These are phyloP conservation scores for Tortrix viridana DNA, from an alignment of 2,888 invertebrate genomes.

Conservation along the genomic window DNA sequence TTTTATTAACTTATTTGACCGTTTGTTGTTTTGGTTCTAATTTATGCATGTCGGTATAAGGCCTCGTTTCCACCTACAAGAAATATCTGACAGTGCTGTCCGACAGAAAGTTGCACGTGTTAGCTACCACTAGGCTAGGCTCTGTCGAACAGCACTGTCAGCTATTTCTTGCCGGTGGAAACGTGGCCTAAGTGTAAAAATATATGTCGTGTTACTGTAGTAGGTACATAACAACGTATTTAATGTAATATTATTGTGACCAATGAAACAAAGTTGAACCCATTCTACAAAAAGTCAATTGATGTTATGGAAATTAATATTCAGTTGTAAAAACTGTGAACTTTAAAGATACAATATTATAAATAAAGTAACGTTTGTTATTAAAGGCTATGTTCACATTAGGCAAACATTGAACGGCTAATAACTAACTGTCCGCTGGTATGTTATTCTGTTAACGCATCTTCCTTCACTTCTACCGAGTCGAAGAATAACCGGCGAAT, in stretches of 20 bases:
- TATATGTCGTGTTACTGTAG: slow-evolving; percentile 47
- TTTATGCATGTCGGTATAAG: slow-evolving; percentile 64
- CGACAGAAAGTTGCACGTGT: too few species aligned
- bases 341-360: background rate
- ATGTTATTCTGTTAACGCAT: too few species aligned
- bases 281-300: slow-evolving; percentile 54
- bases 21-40: slow-evolving; percentile 72
- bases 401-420: too few species aligned
- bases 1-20: slow-evolving; percentile 73
- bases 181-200: slow-evolving; percentile 55
- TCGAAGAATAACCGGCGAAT: too few species aligned
- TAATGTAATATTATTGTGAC: slow-evolving; percentile 37
- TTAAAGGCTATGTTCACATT: too few species aligned
- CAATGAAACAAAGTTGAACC: slow-evolving; percentile 40
- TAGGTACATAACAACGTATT: slow-evolving; percentile 36
- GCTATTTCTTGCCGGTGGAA: too few species aligned
- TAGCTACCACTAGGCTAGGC: too few species aligned
- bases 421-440: too few species aligned
- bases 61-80: too few species aligned
- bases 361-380: background rate
- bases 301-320: slow-evolving; percentile 44
- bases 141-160: too few species aligned
- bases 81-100: too few species aligned
- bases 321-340: slow-evolving; percentile 16
- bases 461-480: too few species aligned